Evolutionary conservation across 2,113 vertebrate species (phyloP), one percentile per base, ranked within the genome.

Genomic region (Bambusicola thoracicus): DNA sequence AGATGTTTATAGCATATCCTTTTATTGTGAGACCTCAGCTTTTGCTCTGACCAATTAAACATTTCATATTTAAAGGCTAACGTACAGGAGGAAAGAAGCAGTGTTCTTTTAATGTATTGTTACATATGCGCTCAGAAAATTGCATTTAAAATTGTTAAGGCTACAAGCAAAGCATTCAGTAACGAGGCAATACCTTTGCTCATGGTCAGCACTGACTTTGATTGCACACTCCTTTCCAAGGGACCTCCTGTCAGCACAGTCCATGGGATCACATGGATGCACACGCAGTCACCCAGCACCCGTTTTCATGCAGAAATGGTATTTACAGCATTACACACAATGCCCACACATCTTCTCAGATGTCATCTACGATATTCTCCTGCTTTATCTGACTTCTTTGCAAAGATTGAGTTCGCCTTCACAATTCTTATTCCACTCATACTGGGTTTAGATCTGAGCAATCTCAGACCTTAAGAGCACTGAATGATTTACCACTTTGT

Each of bases 361-460:
- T 75, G 65, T 36, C 80, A 93, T 72, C 82, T 56, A 43, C 19
- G 68, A n/a, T 46, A 56, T 55, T 92, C 44, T 65, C 84, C 77
- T 89, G 65, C 85, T 93, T 94, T 94, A 63, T 75, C 63, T 53
- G 59, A 48, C 30, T 90, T 77, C 75, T 89, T 94, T 67, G 85
- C 56, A 88, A 91, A 92, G 56, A 75, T 48, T 90, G 94, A 88
- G 70, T 88, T 88, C 88, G 81, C 85, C 83, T 93, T 85, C 82
- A 36, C 49, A 77, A 88, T 85, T 88, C 83, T 88, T 85, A 92
- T 65, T 73, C 29, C 15, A 29, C 46, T 91, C 81, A 30, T 32
- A n/a, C 61, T 68, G 90, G 75, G 69, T 41, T 73, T 40, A n/a
- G 13, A 86, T 56, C 36, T 6, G 62, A 93, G 48, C 27, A 92